phyloP scores from a whole-genome alignment of 2,888 invertebrate species.

The Dynastes maya region DNA sequence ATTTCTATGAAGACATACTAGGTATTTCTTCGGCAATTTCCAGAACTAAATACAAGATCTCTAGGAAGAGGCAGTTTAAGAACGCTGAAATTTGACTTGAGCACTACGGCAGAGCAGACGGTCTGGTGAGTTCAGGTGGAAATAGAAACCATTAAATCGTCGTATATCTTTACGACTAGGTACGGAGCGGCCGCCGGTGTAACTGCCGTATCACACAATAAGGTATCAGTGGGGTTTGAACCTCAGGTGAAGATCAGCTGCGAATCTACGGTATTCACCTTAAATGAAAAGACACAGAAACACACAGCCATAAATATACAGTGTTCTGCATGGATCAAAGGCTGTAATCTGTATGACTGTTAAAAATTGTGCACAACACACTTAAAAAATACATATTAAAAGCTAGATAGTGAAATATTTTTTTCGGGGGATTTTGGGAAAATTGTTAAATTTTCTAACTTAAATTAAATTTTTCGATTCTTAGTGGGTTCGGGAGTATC shows the following conservation, averaged over 20 bases:
- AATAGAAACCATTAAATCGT: slow-evolving; percentile 65
- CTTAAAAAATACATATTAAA: too few relatives aligned
- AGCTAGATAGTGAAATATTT: too few relatives aligned
- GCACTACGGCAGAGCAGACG: neutral
- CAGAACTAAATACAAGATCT: too few relatives aligned
- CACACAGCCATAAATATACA: slow-evolving; percentile 26
- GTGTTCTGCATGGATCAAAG: too few relatives aligned
- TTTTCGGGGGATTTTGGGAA: too few relatives aligned
- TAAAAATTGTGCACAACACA: too few relatives aligned
- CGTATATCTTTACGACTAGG: slow-evolving; percentile 65
- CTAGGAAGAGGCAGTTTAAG: neutral
- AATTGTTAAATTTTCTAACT: too few relatives aligned
- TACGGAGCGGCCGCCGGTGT: slow-evolving; percentile 52
- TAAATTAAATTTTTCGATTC: too few relatives aligned
- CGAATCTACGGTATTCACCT: slow-evolving; percentile 33
- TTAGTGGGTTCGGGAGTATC: too few relatives aligned
- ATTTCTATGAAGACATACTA: too few relatives aligned
- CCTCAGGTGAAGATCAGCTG: slow-evolving; percentile 46
- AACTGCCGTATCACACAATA: slow-evolving; percentile 55
- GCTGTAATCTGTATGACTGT: too few relatives aligned
- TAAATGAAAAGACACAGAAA: slow-evolving; percentile 45
- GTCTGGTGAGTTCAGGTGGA: slow-evolving; percentile 63
- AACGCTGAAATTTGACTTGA: slow-evolving; percentile 41
- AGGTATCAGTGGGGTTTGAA: slow-evolving; percentile 52
- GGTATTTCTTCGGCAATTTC: too few relatives aligned